Conservation (phyloP, 2,113 vertebrate genomes). For the Lophochroa leadbeateri region DNA sequence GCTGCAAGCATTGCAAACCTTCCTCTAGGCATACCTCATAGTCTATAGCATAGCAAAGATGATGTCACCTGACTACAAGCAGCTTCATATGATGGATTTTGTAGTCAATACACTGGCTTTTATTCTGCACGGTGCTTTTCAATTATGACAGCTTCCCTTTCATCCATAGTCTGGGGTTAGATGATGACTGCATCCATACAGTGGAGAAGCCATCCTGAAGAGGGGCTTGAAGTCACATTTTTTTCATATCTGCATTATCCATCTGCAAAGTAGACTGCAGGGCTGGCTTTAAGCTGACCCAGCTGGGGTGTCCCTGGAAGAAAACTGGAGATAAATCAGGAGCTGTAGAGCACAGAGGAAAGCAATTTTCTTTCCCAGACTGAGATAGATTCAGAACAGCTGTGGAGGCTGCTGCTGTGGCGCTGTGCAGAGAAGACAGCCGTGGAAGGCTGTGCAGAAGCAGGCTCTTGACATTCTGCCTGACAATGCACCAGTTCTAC, state of each 20-base stretch:
- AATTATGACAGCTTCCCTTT: background rate
- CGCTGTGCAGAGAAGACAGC: background rate
- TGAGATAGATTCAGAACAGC: background rate
- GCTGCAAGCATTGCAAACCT: background rate
- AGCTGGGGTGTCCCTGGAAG: background rate
- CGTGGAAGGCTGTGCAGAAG: background rate
- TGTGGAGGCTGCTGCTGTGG: background rate
- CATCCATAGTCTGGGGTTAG: background rate
- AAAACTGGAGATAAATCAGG: background rate
- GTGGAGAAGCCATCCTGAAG: background rate
- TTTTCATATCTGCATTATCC: background rate
- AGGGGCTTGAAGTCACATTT: fast-evolving
- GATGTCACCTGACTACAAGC: background rate
- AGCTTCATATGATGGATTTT: background rate
- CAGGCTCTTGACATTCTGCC: background rate
- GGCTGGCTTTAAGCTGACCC: constrained; percentile 5
- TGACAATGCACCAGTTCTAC: background rate
- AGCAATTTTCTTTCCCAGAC: background rate
- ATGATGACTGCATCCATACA: background rate
- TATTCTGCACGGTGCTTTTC: background rate
- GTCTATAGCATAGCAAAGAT: background rate
- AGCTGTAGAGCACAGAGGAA: background rate
- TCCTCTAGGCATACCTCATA: background rate
- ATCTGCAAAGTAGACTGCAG: background rate
- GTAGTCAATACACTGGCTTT: background rate